Percentiles rank a stretch among this genome's conserved stretches.
phyloP scores from a whole-genome alignment of 2,888 invertebrate genomes.

The Chirona hameri region DNA sequence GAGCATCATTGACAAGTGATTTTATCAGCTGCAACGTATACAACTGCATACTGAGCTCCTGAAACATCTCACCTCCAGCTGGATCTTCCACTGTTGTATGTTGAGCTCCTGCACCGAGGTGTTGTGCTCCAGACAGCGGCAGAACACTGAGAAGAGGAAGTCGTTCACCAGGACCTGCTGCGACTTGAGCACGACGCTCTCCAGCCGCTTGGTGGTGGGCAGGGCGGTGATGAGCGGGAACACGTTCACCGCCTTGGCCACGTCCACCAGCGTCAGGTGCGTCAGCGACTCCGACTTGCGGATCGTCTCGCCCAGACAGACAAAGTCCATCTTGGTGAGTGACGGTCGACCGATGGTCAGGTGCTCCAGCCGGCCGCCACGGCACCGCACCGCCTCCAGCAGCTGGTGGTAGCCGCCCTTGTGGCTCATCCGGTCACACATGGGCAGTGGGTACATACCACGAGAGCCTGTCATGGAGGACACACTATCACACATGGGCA shows the following conservation, averaged over 20 bases:
- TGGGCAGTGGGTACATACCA: conserved; percentile 83
- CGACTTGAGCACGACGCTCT: not conserved
- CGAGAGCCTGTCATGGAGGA: conserved; percentile 65
- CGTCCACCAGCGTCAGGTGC: conserved; percentile 55
- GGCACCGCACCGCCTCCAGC: conserved; percentile 89
- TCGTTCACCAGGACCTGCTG: not conserved
- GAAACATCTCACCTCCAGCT: conserved; percentile 62
- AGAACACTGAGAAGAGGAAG: conserved; percentile 48
- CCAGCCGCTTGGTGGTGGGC: not conserved
- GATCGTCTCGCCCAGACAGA: conserved; percentile 74
- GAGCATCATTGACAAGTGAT: too few species aligned
- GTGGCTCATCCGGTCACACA: conserved; percentile 76
- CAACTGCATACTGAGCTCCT: conserved; percentile 53
- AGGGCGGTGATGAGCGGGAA: not conserved
- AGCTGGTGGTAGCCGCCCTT: conserved; percentile 85
- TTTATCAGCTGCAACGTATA: too few species aligned
- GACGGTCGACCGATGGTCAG: conserved; percentile 78
- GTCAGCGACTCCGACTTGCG: conserved; percentile 67
- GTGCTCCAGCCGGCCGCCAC: conserved; percentile 55
- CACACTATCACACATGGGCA: too few species aligned
- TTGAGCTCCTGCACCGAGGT: conserved; percentile 87
- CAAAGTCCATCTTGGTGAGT: conserved; percentile 83
- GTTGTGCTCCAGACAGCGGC: conserved; percentile 83
- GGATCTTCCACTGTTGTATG: conserved; percentile 81
- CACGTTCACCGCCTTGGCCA: not conserved